These are phyloP conservation scores for Cremastobaeus sp. DNA, from an alignment of 2,888 invertebrate species.

Conservation along the genomic window DNA sequence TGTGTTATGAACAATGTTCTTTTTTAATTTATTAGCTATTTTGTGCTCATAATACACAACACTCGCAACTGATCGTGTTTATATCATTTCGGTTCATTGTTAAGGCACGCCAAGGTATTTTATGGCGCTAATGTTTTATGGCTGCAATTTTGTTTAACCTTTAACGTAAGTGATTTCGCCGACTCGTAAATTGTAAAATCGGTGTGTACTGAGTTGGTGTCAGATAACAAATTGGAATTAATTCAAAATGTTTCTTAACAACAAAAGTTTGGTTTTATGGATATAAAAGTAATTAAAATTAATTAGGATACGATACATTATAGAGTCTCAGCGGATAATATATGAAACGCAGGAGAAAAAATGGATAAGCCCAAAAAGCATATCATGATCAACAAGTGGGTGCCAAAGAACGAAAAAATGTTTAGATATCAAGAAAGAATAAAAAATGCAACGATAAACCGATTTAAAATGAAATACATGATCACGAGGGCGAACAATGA, in stretches of 20 bases:
- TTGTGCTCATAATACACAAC: conserved; percentile 7
- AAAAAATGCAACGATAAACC: conserved; percentile 20
- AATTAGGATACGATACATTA: not conserved
- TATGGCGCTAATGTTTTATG: conserved; percentile 11
- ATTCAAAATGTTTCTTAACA: no score
- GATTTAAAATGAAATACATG: conserved; percentile 45
- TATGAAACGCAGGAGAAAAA: no score
- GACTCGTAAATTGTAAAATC: not conserved
- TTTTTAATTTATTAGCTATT: conserved; percentile 47
- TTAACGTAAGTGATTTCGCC: conserved; percentile 1
- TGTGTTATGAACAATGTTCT: conserved; percentile 35
- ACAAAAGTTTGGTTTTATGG: no score
- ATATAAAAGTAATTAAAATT: not conserved
- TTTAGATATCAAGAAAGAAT: not conserved
- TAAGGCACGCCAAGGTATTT: conserved; percentile 6
- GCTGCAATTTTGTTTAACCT: conserved; percentile 17
- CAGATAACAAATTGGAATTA: no score
- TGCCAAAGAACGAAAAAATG: conserved; percentile 5
- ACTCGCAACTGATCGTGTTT: conserved; percentile 18
- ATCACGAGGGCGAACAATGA: conserved; percentile 46
- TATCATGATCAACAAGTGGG: conserved; percentile 35
- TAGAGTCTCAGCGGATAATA: not conserved
- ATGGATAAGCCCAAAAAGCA: no score
- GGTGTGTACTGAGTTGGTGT: no score
- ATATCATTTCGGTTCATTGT: conserved; percentile 28